phyloP scores from a whole-genome alignment of 2,113 vertebrate species.

The Scophthalmus maximus region DNA sequence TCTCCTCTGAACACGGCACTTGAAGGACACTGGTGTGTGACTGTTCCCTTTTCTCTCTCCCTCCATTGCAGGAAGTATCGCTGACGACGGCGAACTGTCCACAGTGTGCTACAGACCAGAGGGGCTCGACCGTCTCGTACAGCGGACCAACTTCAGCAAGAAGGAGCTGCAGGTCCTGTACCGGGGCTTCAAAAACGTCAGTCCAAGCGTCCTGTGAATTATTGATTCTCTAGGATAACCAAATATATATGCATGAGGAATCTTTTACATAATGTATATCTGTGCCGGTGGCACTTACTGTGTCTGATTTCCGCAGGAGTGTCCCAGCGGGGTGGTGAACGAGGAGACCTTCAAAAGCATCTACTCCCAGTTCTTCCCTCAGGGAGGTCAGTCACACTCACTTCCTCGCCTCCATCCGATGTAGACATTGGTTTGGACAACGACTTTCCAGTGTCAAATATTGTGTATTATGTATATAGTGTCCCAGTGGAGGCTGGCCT shows the following conservation, averaged over 20 bases:
- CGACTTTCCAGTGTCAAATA: neutral
- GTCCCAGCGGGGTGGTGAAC: slow-evolving; percentile 92
- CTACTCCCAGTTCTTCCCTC: slow-evolving; percentile 96
- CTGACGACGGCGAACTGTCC: slow-evolving; percentile 90
- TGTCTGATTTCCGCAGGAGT: slow-evolving; percentile 84
- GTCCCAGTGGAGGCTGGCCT: no score
- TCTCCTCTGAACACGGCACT: neutral
- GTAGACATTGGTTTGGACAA: neutral
- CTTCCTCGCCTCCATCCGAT: neutral
- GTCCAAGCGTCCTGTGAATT: slow-evolving; percentile 52
- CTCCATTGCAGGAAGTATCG: slow-evolving; percentile 84
- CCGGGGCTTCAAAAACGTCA: slow-evolving; percentile 96
- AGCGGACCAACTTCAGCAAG: slow-evolving; percentile 93
- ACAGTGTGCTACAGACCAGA: slow-evolving; percentile 90
- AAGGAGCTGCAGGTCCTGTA: slow-evolving; percentile 96
- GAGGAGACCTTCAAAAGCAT: slow-evolving; percentile 97
- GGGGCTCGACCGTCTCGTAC: slow-evolving; percentile 90
- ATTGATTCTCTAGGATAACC: neutral
- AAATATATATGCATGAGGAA: neutral
- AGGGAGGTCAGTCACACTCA: slow-evolving; percentile 88
- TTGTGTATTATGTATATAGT: no score
- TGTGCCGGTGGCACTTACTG: neutral
- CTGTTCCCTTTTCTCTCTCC: neutral
- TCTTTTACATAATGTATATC: neutral
- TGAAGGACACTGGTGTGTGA: neutral